Evolutionary conservation across 2,113 vertebrate species (phyloP).

Genomic region (Gymnocephalus cernua): DNA sequence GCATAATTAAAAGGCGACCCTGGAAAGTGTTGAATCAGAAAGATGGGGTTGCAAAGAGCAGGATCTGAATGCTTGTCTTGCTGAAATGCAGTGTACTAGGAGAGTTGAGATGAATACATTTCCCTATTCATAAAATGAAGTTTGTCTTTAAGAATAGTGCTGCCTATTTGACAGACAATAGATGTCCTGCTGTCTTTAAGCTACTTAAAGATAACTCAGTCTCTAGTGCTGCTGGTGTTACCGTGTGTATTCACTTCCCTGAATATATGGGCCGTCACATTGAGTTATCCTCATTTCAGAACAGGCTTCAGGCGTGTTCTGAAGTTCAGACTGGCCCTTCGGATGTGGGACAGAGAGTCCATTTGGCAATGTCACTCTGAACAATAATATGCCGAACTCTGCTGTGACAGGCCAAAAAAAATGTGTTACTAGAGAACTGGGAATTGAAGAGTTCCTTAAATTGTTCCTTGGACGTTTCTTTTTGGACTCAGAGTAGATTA

Average conservation of each 20-base stretch:
- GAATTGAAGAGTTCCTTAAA: not conserved
- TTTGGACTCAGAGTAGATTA: not conserved
- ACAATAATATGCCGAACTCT: conserved; percentile 9
- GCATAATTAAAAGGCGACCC: conserved; percentile 77
- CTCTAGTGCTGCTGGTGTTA: not conserved
- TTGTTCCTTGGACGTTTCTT: not conserved
- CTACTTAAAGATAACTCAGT: not conserved
- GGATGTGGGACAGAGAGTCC: conserved; percentile 19
- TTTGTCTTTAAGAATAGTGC: not conserved
- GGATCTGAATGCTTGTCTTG: conserved; percentile 39
- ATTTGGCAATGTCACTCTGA: conserved; percentile 14
- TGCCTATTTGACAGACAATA: not conserved
- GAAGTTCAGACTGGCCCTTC: conserved; percentile 29
- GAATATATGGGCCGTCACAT: not conserved
- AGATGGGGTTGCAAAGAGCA: conserved; percentile 35
- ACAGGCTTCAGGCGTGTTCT: conserved; percentile 11
- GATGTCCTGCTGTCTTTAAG: conserved; percentile 9
- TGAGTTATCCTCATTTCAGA: conserved; percentile 15
- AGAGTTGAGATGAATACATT: conserved; percentile 8
- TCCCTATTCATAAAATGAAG: conserved; percentile 1
- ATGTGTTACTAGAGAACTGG: not conserved
- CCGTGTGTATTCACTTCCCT: not conserved
- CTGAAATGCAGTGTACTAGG: conserved; percentile 26
- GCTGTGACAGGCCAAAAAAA: not conserved
- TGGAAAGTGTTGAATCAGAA: conserved; percentile 67